Conservation (phyloP, 2,888 invertebrate species). For the Amiota communis region DNA sequence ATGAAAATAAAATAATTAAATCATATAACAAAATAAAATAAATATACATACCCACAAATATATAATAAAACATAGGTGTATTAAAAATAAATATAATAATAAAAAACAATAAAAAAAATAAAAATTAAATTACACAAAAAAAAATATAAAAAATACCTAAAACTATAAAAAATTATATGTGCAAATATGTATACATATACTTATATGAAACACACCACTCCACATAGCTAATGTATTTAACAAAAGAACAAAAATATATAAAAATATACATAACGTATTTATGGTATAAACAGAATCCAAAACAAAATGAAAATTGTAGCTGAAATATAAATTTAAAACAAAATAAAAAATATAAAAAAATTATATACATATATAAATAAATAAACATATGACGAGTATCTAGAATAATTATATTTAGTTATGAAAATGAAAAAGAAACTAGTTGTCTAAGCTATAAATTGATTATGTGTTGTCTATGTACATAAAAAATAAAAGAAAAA, state of each 20-base stretch:
- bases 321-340: conserved; percentile 39
- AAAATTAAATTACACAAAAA: background rate
- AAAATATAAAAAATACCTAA: conserved; percentile 25
- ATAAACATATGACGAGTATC: conserved; percentile 48
- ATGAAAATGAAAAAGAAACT: conserved; percentile 49
- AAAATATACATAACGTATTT: conserved; percentile 28
- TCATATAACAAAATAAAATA: conserved; percentile 21
- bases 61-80: conserved; percentile 39
- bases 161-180: conserved; percentile 43
- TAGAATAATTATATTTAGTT: conserved; percentile 61
- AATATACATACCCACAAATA: conserved; percentile 49
- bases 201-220: conserved; percentile 45
- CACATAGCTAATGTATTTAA: conserved; percentile 41
- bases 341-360: conserved; percentile 30
- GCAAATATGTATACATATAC: conserved; percentile 36
- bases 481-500: conserved; percentile 43
- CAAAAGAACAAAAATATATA: conserved; percentile 42
- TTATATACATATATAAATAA: conserved; percentile 43
- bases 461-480: conserved; percentile 66
- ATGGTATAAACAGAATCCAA: conserved; percentile 43
- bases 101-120: conserved; percentile 17
- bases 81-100: too few species aligned
- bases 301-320: conserved; percentile 46
- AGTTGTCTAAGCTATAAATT: conserved; percentile 60
- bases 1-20: background rate